phyloP scores from a whole-genome alignment of 2,888 invertebrate species.

The Orchestes rusci region DNA sequence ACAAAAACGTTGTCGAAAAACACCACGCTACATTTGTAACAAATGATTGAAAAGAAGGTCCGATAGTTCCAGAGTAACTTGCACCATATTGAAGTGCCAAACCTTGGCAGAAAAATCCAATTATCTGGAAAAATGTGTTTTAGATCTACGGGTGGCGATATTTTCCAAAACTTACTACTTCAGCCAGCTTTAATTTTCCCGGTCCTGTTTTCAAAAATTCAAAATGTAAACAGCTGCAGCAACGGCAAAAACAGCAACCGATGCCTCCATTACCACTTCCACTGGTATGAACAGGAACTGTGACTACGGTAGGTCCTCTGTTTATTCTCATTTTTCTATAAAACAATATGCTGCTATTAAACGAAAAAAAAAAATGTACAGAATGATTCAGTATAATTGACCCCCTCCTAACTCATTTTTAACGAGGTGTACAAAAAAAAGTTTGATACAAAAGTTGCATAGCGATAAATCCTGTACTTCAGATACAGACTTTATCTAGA shows the following conservation, averaged over 20 bases:
- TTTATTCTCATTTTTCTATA: not conserved
- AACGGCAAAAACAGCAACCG: conserved; percentile 60
- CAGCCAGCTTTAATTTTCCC: conserved; percentile 67
- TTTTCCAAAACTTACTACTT: conserved; percentile 62
- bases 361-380: too few species aligned
- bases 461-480: too few species aligned
- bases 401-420: too few species aligned
- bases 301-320: conserved; percentile 15
- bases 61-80: conserved; percentile 64
- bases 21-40: conserved; percentile 75
- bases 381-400: too few species aligned
- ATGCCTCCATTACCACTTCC: conserved; percentile 6
- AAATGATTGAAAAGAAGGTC: conserved; percentile 73
- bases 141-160: not conserved
- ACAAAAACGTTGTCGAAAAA: conserved; percentile 65
- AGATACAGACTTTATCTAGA: too few species aligned
- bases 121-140: conserved; percentile 47
- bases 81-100: conserved; percentile 72
- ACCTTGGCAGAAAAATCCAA: conserved; percentile 77
- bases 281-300: conserved; percentile 14
- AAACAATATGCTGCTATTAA: too few species aligned
- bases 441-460: too few species aligned
- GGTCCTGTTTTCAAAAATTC: conserved; percentile 65
- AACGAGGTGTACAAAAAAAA: too few species aligned
- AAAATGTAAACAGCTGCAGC: conserved; percentile 74